Conservation (phyloP, 2,888 invertebrate genomes). For the Pyrgus malvae region DNA sequence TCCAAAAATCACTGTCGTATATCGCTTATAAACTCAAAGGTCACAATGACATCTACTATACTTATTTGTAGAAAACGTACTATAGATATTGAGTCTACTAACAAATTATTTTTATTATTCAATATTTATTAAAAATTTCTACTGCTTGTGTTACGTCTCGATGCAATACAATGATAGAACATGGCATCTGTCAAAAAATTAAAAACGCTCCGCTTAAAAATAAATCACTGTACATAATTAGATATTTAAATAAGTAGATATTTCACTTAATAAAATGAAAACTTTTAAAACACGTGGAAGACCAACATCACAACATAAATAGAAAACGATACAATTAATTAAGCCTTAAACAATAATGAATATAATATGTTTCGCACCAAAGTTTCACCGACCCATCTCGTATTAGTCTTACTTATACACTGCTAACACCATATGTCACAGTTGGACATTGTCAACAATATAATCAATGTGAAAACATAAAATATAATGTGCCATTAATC, state of each 20-base stretch:
- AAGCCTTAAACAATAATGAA: constrained; percentile 49
- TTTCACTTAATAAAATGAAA: constrained; percentile 59
- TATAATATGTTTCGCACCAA: constrained; percentile 60
- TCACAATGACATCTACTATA: constrained; percentile 42
- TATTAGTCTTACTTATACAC: constrained; percentile 12
- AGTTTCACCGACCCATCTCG: constrained; percentile 29
- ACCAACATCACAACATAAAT: constrained; percentile 81
- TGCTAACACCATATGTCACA: constrained; percentile 13
- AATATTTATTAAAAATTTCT: constrained; percentile 37
- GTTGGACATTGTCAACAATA: constrained; percentile 15
- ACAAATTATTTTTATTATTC: constrained; percentile 33
- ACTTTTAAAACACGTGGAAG: constrained; percentile 70
- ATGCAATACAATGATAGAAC: constrained; percentile 43
- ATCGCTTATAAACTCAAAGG: constrained; percentile 42
- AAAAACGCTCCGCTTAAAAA: constrained; percentile 47
- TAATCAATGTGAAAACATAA: neutral
- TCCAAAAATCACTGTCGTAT: constrained; percentile 50
- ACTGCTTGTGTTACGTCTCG: constrained; percentile 38
- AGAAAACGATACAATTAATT: constrained; percentile 64
- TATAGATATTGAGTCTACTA: constrained; percentile 33
- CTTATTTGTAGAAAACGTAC: constrained; percentile 41
- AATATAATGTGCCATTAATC: constrained; percentile 9
- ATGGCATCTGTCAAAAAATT: constrained; percentile 51
- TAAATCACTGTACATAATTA: constrained; percentile 62
- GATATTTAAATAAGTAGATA: constrained; percentile 66